Evolutionary conservation across 2,888 invertebrate species (phyloP), one percentile per base, ranked within the genome.

Genomic region (Pachydiplax longipennis): DNA sequence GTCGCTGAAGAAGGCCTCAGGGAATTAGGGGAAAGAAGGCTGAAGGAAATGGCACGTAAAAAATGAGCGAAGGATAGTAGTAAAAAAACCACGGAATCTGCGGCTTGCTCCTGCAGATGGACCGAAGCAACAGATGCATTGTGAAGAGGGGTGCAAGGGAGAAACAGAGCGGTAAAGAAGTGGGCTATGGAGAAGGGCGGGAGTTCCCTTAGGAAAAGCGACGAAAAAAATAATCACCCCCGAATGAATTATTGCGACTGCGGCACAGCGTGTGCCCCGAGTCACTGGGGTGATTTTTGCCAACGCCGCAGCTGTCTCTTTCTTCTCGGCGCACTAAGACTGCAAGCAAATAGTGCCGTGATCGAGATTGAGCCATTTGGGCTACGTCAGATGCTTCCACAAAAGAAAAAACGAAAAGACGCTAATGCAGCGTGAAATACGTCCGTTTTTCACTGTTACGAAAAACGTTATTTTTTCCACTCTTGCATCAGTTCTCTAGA

Each of bases 61-160:
- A 87, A 87, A 87, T 53, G 87, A 87, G 35, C 15, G 58, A 35
- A 22, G 22, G 22, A 22, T 0, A 44, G 35, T 10, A n/a, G 15
- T 53, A 37, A 61, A 53, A 83, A 31, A 58, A 31, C 5, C 31
- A 48, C 22, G 61, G 87, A 58, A 35, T 22, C 61, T 87, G 87
- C n/a, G 25, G 25, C 65, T 10, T 10, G 25, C n/a, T 53, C 37
- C 37, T 61, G 61, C 87, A 87, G 87, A 87, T 87, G 87, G 87
- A 87, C 65, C 87, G 40, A 87, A 13, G 61, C 58, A 48, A 61
- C 87, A 87, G 87, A 87, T 87, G 87, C 61, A 87, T 58, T 37
- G 61, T 22, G n/a, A 37, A 53, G 37, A 22, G 61, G 15, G n/a
- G 15, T 61, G 58, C 83, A 31, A 31, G 48, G n/a, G 53, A 35